Base-by-base conservation (phyloP, 1,140 invertebrate species). In the Zaprionus taronus region DNA sequence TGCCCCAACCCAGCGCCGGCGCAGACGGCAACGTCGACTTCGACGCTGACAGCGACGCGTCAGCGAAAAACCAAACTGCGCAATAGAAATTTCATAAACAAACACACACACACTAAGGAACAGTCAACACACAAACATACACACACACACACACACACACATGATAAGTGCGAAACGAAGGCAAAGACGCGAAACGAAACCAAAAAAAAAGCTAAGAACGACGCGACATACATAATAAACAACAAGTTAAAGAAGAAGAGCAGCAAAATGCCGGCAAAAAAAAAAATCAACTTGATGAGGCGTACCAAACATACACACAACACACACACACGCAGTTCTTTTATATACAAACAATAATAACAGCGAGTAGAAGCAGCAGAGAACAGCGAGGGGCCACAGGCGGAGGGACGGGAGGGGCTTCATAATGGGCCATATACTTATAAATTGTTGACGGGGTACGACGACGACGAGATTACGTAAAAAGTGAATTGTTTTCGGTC, bases 1-100 rank as follows among this genome's bases (percentile, higher is more conserved):
- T 77, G 74, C 74, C 70, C 31, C 75, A 77, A 77, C 56, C 44
- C 56, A 71, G 55, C 55, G 56, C 15, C 66, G 51, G 65, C 28
- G 61, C 41, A 36, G 62, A 66, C 36, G 36, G 12, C 49, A 26
- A 15, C 44, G 28, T 22, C 49, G 36, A 57, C 69, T 24, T 6
- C 12, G 36, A 55, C 64, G 51, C n/a, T 51, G 47, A 51, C 20
- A 51, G 47, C 41, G 55, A 34, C 34, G 73, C 62, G 55, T 64
- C 70, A 72, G 69, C 56, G 71, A 68, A 68, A 79, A 89, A 77
- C 75, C 71, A 80, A 89, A 89, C 85, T 89, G 85, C 85, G 85
- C 85, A 89, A 89, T 89, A 90, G 81, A 89, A 86, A 86, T 80
- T 86, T 86, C 72, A 86, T 86, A 86, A 85, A 86, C 83, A 85